Conservation (phyloP, 2,888 invertebrate genomes). For the Sesamia inferens region DNA sequence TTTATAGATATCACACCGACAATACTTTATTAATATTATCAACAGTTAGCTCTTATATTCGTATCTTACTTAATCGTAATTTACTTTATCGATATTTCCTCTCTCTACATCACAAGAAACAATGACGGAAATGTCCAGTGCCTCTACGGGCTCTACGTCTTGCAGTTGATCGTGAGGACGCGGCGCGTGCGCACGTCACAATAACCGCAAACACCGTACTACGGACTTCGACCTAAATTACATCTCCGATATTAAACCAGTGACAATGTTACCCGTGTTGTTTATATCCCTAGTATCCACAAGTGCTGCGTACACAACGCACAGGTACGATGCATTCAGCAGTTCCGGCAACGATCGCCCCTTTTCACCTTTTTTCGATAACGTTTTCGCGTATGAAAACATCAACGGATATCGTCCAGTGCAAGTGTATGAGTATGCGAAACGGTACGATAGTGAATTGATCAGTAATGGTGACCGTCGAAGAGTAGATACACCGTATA, state of each 20-base stretch:
- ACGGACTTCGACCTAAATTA: conserved; percentile 1
- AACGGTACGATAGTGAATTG: conserved; percentile 16
- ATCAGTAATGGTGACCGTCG: conserved; percentile 30
- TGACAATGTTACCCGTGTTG: conserved; percentile 50
- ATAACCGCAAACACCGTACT: background rate
- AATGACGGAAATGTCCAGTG: conserved; percentile 11
- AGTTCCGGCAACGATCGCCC: conserved; percentile 32
- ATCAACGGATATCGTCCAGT: conserved; percentile 34
- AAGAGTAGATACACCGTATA: conserved; percentile 16
- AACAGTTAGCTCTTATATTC: background rate
- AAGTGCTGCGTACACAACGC: conserved; percentile 42
- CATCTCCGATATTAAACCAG: conserved; percentile 5
- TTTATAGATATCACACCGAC: too few species aligned
- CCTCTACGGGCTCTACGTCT: conserved; percentile 34
- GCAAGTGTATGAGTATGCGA: conserved; percentile 28
- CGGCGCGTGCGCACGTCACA: conserved; percentile 43
- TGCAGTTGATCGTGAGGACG: conserved; percentile 38
- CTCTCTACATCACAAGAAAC: conserved; percentile 32
- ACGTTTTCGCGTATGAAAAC: conserved; percentile 5
- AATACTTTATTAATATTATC: background rate
- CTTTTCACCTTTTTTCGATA: background rate
- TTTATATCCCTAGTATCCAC: conserved; percentile 25
- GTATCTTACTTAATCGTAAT: too few species aligned
- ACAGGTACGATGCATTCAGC: conserved; percentile 19
- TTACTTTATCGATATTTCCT: background rate